Evolutionary conservation across 2,797 vertebrate genomes (phyloP), one percentile per base, ranked within the genome.

Genomic region (Perdix hodgsoniae): DNA sequence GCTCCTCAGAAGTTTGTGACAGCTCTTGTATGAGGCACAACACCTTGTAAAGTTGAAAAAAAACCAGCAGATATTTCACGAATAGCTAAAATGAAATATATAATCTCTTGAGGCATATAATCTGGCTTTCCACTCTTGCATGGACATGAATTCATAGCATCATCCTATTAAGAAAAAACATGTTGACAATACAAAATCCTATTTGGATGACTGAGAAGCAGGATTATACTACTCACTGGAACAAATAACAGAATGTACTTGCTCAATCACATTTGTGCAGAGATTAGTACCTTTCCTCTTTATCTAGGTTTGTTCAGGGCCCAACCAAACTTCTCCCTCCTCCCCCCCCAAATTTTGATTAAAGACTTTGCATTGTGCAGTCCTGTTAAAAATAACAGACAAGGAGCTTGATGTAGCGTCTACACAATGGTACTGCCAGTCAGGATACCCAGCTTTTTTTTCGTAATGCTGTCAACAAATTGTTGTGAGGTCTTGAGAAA

Each of bases 161-260:
- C 92, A 92, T 93, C 91, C 89, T 95, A 87, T 95, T 95, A 90
- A 91, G 80, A 80, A 85, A 92, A 93, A 56, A 86, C 89, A 92
- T 94, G 87, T 93, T 95, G 95, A 95, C 87, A 93, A 86, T 80
- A 77, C 82, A 95, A 96, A 96, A 96, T 96, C 93, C 92, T 96
- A 74, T 95, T 96, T 95, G 92, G 88, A 93, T 82, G 88, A 78
- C 92, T 92, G 86, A 56, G 63, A 96, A 94, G 85, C 59, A 90
- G 92, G 94, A 96, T 97, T 96, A 96, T 91, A 94, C 77, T 94
- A 92, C 82, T 91, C 87, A 83, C 60, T 95, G 95, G 91, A 95
- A 96, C 91, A 96, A 95, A 93, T 85, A 94, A 94, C 93, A 90
- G 88, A 96, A 93, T 67, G 83, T 85, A 85, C 86, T 96, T 75